A percentile compares a stretch with the other conserved stretches of the same genome.
These are phyloP conservation scores for Amphipoea lucens DNA, from an alignment of 2,888 invertebrate genomes.

Conservation along the genomic window DNA sequence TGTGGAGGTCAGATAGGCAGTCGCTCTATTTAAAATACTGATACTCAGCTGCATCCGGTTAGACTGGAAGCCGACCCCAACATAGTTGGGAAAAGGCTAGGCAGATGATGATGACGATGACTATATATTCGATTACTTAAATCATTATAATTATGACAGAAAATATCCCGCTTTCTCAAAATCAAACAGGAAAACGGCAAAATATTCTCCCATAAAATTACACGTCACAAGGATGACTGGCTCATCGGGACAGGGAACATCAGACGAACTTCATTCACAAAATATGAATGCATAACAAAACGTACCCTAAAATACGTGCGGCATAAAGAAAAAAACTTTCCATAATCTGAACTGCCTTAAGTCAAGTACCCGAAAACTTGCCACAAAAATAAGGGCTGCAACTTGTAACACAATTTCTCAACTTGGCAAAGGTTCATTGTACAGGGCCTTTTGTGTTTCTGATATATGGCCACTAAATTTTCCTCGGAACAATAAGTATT, in stretches of 20 bases:
- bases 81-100: no score
- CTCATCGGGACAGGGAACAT: not conserved
- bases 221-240: not conserved
- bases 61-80: no score
- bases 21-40: no score
- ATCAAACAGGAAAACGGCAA: not conserved
- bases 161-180: not conserved
- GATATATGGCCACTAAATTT: constrained; percentile 81
- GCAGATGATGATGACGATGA: no score
- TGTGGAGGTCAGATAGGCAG: no score
- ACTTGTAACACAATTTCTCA: constrained; percentile 58
- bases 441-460: constrained; percentile 71
- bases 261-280: not conserved
- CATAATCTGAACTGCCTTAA: constrained; percentile 20
- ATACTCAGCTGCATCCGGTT: no score
- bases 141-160: no score
- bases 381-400: constrained; percentile 50
- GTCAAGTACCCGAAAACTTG: constrained; percentile 40
- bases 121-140: no score
- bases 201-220: not conserved
- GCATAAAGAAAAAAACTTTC: constrained; percentile 9
- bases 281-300: not conserved
- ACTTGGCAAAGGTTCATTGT: constrained; percentile 65
- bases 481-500: constrained; percentile 73
- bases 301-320: not conserved